These are phyloP conservation scores for Clunio marinus DNA, from an alignment of 2,888 invertebrate species.

Conservation along the genomic window DNA sequence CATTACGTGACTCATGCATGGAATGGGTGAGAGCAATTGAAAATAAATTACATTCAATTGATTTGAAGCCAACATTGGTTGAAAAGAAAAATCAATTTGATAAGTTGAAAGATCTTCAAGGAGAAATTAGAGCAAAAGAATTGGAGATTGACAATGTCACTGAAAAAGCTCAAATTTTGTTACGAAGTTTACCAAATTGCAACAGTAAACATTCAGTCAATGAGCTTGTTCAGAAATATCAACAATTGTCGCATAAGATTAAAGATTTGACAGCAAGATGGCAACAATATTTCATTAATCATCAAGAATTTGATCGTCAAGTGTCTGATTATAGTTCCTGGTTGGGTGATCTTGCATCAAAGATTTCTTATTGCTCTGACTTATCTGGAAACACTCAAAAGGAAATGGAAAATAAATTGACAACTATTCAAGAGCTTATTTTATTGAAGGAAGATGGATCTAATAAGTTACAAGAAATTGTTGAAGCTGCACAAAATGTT, in stretches of 20 bases:
- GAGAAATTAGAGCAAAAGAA: slow-evolving; percentile 85
- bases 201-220: slow-evolving; percentile 74
- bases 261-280: slow-evolving; percentile 87
- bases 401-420: slow-evolving; percentile 79
- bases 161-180: slow-evolving; percentile 81
- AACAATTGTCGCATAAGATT: slow-evolving; percentile 81
- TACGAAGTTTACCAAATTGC: slow-evolving; percentile 67
- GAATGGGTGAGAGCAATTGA: slow-evolving; percentile 86
- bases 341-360: slow-evolving; percentile 77
- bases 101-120: slow-evolving; percentile 71
- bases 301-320: slow-evolving; percentile 81
- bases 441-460: slow-evolving; percentile 92
- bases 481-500: slow-evolving; percentile 88
- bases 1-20: slow-evolving; percentile 76
- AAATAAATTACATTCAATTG: slow-evolving; percentile 79
- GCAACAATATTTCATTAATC: slow-evolving; percentile 85
- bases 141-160: slow-evolving; percentile 89
- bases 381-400: slow-evolving; percentile 75
- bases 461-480: slow-evolving; percentile 76
- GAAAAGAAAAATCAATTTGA: slow-evolving; percentile 85
- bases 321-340: slow-evolving; percentile 75
- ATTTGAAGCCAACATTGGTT: slow-evolving; percentile 72
- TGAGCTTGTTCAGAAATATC: slow-evolving; percentile 88
- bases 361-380: slow-evolving; percentile 83
- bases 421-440: slow-evolving; percentile 77